Percentiles rank a stretch among this genome's conserved stretches.
Conservation (phyloP, 1,140 invertebrate genomes). For the Phymastichus coffea region DNA sequence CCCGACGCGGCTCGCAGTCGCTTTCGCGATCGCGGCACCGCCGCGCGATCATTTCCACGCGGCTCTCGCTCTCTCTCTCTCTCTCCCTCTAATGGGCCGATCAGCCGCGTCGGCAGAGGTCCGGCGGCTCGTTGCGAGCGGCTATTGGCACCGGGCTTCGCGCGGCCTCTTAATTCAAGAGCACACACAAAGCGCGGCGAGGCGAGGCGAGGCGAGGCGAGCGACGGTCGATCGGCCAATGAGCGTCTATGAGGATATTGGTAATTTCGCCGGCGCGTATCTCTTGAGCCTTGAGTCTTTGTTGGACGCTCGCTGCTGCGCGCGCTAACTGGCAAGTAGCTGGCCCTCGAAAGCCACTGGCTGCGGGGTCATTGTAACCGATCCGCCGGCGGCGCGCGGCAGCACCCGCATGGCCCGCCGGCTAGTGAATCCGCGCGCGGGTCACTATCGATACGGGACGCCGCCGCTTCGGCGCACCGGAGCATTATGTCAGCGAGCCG, state of each 20-base stretch:
- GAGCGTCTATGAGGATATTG: constrained; percentile 43
- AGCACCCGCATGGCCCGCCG: constrained; percentile 45
- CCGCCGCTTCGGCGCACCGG: constrained; percentile 34
- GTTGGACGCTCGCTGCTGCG: too few species aligned
- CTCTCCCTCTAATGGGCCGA: too few species aligned
- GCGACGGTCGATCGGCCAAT: constrained; percentile 38
- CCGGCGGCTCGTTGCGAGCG: too few species aligned
- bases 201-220: not conserved
- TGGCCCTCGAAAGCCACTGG: constrained; percentile 4
- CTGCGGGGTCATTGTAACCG: constrained; percentile 48
- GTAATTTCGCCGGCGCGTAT: constrained; percentile 44
- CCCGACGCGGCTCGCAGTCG: not conserved
- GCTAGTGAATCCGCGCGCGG: constrained; percentile 47
- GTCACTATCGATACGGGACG: constrained; percentile 45
- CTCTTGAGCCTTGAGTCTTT: constrained; percentile 1
- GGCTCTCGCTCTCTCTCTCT: constrained; percentile 6
- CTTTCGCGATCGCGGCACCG: too few species aligned
- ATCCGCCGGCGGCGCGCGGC: constrained; percentile 40
- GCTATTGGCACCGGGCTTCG: too few species aligned
- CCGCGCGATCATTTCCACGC: too few species aligned
- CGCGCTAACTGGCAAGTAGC: too few species aligned
- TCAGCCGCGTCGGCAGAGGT: too few species aligned
- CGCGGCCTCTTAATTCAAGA: not conserved
- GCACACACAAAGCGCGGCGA: not conserved
- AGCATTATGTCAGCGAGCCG: constrained; percentile 43